Conservation (phyloP, 2,113 vertebrate genomes). For the Dromiciops gliroides region DNA sequence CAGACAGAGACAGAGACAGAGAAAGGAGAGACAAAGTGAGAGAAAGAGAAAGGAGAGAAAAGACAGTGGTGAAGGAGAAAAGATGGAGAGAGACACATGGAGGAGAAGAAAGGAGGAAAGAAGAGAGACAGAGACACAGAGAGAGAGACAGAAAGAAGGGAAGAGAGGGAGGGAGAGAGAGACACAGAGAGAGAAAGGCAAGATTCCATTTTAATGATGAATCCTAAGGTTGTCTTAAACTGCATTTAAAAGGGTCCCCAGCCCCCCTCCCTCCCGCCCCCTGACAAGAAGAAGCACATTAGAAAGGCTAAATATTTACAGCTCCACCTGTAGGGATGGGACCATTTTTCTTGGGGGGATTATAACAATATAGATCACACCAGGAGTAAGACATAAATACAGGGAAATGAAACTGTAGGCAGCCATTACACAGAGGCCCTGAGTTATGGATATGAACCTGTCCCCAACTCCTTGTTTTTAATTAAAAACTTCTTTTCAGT, state of each 20-base stretch:
- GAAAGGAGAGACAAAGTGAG: too few species aligned
- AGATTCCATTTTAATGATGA: slow-evolving; percentile 13
- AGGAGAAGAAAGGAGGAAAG: not conserved
- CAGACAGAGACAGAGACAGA: too few species aligned
- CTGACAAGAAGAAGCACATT: not conserved
- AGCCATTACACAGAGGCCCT: not conserved
- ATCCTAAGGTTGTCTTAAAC: slow-evolving; percentile 7
- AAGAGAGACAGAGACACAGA: not conserved
- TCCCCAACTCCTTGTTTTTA: slow-evolving; percentile 66
- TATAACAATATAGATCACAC: slow-evolving; percentile 44
- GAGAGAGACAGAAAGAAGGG: not conserved
- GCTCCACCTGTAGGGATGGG: slow-evolving; percentile 38
- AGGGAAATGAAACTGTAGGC: slow-evolving; percentile 14
- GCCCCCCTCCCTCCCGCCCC: not conserved
- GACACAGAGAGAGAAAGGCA: not conserved
- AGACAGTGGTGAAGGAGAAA: too few species aligned
- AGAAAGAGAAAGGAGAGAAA: not conserved
- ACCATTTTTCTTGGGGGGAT: slow-evolving; percentile 33
- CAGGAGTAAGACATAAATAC: not conserved
- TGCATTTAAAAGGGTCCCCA: slow-evolving; percentile 38
- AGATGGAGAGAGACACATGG: too few species aligned
- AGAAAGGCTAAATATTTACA: slow-evolving; percentile 50
- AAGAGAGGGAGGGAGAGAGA: not conserved
- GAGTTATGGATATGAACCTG: slow-evolving; percentile 51
- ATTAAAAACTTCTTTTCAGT: slow-evolving; percentile 63